These are phyloP conservation scores for Heterodera schachtii DNA, from an alignment of 1,140 invertebrate species.

Conservation along the genomic window DNA sequence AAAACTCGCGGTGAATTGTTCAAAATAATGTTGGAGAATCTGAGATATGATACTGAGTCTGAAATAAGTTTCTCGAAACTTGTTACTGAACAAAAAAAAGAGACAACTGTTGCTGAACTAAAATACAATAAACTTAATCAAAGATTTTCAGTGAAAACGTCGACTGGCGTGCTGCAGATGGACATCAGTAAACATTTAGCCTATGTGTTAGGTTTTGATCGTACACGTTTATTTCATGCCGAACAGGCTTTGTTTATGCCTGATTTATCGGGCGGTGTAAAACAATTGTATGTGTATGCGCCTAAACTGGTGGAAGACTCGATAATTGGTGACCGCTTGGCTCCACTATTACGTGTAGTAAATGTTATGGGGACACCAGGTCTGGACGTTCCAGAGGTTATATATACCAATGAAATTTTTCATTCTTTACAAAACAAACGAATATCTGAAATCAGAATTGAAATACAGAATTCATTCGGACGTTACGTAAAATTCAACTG, in stretches of 20 bases:
- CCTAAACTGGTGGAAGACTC: constrained; percentile 15
- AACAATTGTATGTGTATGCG: constrained; percentile 12
- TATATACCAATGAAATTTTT: too few relatives aligned
- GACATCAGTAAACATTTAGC: not conserved
- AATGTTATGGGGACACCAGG: constrained; percentile 12
- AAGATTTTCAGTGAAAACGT: not conserved
- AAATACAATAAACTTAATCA: not conserved
- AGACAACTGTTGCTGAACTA: not conserved
- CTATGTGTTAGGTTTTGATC: constrained; percentile 16
- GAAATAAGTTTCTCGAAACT: not conserved
- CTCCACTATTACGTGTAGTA: constrained; percentile 14
- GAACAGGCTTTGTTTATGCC: constrained; percentile 10
- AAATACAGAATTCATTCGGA: constrained; percentile 5
- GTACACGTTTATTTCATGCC: not conserved
- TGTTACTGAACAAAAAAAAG: not conserved
- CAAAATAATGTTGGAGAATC: not conserved
- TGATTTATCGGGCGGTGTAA: constrained; percentile 10
- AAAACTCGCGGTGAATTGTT: not conserved
- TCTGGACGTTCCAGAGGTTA: not conserved
- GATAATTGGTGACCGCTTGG: not conserved
- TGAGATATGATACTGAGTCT: not conserved
- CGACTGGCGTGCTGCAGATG: not conserved
- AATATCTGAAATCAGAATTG: not conserved
- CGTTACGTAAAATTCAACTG: constrained; percentile 7
- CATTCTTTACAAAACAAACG: too few relatives aligned